These are phyloP conservation scores for Pungitius pungitius DNA, from an alignment of 2,113 vertebrate genomes.

Conservation along the genomic window DNA sequence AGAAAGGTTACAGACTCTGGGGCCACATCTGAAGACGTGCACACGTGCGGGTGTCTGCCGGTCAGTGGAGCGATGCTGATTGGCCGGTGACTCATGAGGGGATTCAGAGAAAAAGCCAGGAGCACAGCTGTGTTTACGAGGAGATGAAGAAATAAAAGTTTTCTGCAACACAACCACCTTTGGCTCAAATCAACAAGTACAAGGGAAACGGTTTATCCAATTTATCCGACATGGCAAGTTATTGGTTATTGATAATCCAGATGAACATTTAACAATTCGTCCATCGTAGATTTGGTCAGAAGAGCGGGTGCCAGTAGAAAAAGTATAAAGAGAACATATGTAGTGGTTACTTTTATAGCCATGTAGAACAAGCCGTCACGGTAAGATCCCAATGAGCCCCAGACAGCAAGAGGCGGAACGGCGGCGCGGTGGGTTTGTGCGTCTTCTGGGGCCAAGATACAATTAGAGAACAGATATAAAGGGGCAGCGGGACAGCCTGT, in stretches of 20 bases:
- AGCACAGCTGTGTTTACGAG: slow-evolving; percentile 29
- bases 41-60: neutral
- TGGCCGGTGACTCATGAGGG: slow-evolving; percentile 22
- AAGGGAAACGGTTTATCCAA: neutral
- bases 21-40: slow-evolving; percentile 49
- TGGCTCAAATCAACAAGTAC: neutral
- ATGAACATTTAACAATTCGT: neutral
- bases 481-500: neutral
- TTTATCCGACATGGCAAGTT: neutral
- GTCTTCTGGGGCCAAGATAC: slow-evolving; percentile 41
- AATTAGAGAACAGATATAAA: slow-evolving; percentile 28
- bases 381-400: neutral
- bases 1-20: slow-evolving; percentile 52
- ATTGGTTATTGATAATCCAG: neutral
- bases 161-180: neutral
- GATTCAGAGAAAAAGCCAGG: neutral
- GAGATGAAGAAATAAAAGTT: neutral
- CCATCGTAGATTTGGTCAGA: neutral
- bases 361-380: neutral
- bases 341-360: neutral
- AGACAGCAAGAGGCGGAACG: slow-evolving; percentile 21
- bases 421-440: slow-evolving; percentile 15
- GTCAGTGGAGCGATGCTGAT: slow-evolving; percentile 19
- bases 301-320: neutral
- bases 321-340: neutral